Conservation (phyloP, 1,140 invertebrate species). For the Cheumatopsyche charites region DNA sequence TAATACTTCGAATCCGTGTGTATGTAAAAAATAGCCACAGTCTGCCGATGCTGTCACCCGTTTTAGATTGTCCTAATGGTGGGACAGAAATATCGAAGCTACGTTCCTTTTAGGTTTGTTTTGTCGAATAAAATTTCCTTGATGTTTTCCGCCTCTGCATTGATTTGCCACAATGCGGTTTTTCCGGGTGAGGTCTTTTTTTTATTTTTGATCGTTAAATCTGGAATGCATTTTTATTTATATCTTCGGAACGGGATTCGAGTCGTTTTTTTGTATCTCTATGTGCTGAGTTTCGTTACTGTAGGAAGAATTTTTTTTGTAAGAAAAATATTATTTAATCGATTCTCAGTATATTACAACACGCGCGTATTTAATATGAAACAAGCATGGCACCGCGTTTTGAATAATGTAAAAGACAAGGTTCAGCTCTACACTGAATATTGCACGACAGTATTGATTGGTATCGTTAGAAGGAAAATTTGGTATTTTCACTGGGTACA, state of each 20-base stretch:
- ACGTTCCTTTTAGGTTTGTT: slow-evolving; percentile 36
- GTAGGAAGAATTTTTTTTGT: no score
- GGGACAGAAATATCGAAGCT: slow-evolving; percentile 39
- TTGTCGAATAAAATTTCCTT: neutral
- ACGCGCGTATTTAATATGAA: neutral
- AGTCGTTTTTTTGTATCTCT: no score
- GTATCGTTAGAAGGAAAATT: neutral
- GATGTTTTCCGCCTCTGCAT: no score
- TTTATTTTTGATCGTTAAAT: no score
- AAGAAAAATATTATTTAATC: no score
- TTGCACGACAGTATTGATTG: neutral
- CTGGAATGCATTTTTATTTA: no score
- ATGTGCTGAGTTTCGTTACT: no score
- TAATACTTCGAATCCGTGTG: no score
- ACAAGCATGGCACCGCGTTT: neutral
- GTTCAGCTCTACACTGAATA: neutral
- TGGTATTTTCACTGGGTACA: neutral
- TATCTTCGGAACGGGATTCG: no score
- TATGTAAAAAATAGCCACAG: slow-evolving; percentile 26
- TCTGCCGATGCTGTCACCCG: slow-evolving; percentile 37
- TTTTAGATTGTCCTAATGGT: slow-evolving; percentile 47
- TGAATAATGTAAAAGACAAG: slow-evolving; percentile 12
- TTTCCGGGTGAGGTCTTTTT: no score
- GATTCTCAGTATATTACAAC: neutral
- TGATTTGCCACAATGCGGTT: no score